A percentile compares a stretch with the other conserved stretches of the same genome.
phyloP scores from a whole-genome alignment of 2,797 vertebrate species.

The Choloepus didactylus region DNA sequence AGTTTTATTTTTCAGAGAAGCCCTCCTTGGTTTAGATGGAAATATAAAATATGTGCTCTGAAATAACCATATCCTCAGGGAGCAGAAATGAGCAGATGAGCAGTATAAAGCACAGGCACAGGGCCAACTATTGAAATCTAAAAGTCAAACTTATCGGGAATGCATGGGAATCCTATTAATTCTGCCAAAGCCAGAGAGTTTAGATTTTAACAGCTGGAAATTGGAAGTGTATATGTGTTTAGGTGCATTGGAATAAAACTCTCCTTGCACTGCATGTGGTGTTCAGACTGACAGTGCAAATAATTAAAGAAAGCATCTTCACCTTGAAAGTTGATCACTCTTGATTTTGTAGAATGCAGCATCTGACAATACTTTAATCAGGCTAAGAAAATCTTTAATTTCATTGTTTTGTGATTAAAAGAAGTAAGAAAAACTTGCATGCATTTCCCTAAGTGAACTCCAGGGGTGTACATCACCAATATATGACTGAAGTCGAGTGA shows the following conservation, averaged over 20 bases:
- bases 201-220: slow-evolving; percentile 76
- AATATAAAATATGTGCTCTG: slow-evolving; percentile 70
- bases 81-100: slow-evolving; percentile 74
- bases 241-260: slow-evolving; percentile 58
- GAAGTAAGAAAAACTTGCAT: not conserved
- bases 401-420: not conserved
- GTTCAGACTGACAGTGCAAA: slow-evolving; percentile 9
- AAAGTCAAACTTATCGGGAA: slow-evolving; percentile 81
- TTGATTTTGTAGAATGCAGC: not conserved
- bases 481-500: not conserved
- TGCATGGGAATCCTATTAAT: slow-evolving; percentile 80
- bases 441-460: not conserved
- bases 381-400: not conserved
- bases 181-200: slow-evolving; percentile 71
- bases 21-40: slow-evolving; percentile 65
- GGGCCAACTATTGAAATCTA: slow-evolving; percentile 71
- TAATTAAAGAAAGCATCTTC: slow-evolving; percentile 70
- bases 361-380: not conserved
- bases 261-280: not conserved
- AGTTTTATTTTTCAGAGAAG: slow-evolving; percentile 67
- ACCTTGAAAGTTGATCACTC: slow-evolving; percentile 22
- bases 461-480: too few species aligned
- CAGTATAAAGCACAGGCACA: slow-evolving; percentile 1
- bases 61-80: slow-evolving; percentile 52
- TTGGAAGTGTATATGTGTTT: slow-evolving; percentile 71